Conservation (phyloP, 2,113 vertebrate genomes). For the Camelus dromedarius region DNA sequence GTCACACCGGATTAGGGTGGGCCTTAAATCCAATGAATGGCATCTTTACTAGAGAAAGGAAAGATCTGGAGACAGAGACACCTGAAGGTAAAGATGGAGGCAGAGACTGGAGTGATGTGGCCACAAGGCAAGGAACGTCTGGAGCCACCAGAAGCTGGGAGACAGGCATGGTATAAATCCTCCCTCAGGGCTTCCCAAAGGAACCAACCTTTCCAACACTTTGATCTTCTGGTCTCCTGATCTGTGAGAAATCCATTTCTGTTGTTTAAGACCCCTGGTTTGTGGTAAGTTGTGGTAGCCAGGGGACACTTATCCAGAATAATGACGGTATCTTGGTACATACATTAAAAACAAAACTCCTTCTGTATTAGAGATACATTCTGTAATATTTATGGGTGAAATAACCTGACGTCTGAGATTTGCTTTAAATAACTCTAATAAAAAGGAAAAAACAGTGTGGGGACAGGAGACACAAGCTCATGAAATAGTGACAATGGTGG, state of each 20-base stretch:
- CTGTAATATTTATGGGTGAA: background rate
- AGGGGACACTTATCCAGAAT: background rate
- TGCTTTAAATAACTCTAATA: background rate
- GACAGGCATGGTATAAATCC: too few species aligned
- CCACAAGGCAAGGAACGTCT: fast-evolving
- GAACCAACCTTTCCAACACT: background rate
- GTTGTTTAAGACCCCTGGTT: background rate
- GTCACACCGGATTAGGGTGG: too few species aligned
- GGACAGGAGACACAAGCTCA: background rate
- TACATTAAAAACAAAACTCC: background rate
- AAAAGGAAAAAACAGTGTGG: background rate
- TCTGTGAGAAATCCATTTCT: background rate
- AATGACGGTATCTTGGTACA: too few species aligned
- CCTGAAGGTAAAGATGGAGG: fast-evolving
- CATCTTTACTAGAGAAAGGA: background rate
- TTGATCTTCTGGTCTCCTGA: background rate
- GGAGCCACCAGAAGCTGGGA: too few species aligned
- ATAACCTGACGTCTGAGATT: background rate
- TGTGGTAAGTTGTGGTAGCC: background rate
- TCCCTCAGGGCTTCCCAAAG: background rate
- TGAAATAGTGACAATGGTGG: fast-evolving
- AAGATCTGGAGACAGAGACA: background rate
- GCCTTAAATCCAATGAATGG: background rate
- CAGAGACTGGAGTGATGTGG: fast-evolving
- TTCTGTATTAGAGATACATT: background rate